phyloP scores from a whole-genome alignment of 1,140 invertebrate genomes.

The Zeugodacus cucurbitae region DNA sequence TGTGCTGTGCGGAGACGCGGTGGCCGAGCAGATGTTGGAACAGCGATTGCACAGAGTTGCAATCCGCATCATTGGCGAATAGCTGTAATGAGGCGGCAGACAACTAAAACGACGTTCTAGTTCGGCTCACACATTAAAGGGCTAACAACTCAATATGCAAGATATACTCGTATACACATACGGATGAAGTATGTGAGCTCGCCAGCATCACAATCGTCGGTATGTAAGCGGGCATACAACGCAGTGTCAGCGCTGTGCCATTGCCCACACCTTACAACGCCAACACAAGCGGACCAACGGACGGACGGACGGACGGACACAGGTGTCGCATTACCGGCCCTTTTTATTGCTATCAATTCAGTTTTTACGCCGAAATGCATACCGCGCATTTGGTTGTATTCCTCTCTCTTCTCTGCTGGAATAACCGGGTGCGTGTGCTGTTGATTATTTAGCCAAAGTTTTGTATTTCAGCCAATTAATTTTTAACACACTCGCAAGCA shows the following conservation, averaged over 20 bases:
- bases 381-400: not conserved
- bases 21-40: not conserved
- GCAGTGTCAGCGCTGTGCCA: not conserved
- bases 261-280: conserved; percentile 13
- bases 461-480: conserved; percentile 41
- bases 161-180: not conserved
- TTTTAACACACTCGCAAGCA: not conserved
- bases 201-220: not conserved
- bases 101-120: not conserved
- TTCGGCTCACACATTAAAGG: not conserved
- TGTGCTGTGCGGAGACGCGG: not conserved
- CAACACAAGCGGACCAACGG: not conserved
- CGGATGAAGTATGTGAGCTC: not conserved
- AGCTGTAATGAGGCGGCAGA: conserved; percentile 7
- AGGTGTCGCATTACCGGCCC: conserved; percentile 37
- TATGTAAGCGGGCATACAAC: not conserved
- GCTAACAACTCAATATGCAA: not conserved
- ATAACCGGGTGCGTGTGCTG: not conserved
- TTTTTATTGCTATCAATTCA: not conserved
- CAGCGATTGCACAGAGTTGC: not conserved
- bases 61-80: not conserved
- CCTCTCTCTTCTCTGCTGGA: not conserved
- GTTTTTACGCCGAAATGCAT: not conserved
- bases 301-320: not conserved
- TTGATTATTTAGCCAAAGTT: conserved; percentile 37